Evolutionary conservation across 2,888 invertebrate species (phyloP).

Genomic region (Calliphora vomitoria): DNA sequence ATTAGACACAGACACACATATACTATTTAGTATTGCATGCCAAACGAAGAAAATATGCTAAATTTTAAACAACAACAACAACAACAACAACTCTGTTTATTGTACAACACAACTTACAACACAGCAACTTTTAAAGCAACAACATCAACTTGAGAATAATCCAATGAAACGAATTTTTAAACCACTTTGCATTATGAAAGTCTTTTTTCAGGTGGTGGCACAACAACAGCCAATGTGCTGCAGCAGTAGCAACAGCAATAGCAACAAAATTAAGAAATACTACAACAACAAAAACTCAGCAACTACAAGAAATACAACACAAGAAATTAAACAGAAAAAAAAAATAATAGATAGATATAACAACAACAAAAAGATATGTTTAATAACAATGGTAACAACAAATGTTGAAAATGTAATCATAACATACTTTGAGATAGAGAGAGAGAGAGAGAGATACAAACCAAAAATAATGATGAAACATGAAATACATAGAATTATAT

Average conservation of each 20-base stretch:
- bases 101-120: slow-evolving; percentile 47
- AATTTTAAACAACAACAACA: slow-evolving; percentile 41
- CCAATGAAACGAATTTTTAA: slow-evolving; percentile 71
- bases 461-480: slow-evolving; percentile 19
- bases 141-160: slow-evolving; percentile 65
- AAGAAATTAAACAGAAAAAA: neutral
- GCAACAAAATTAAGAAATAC: slow-evolving; percentile 54
- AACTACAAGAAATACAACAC: slow-evolving; percentile 24
- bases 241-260: neutral
- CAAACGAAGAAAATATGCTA: slow-evolving; percentile 64
- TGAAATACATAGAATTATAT: neutral
- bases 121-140: slow-evolving; percentile 38
- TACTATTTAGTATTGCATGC: slow-evolving; percentile 54
- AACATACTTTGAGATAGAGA: slow-evolving; percentile 32
- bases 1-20: slow-evolving; percentile 30
- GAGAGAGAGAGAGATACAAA: slow-evolving; percentile 7
- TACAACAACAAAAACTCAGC: slow-evolving; percentile 8
- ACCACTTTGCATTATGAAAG: slow-evolving; percentile 67
- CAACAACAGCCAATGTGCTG: neutral
- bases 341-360: neutral
- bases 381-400: slow-evolving; percentile 52
- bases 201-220: slow-evolving; percentile 47
- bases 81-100: slow-evolving; percentile 39
- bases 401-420: slow-evolving; percentile 43
- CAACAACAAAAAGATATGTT: slow-evolving; percentile 12